These are phyloP conservation scores for Mola mola DNA, from an alignment of 2,113 vertebrate species.

Conservation along the genomic window DNA sequence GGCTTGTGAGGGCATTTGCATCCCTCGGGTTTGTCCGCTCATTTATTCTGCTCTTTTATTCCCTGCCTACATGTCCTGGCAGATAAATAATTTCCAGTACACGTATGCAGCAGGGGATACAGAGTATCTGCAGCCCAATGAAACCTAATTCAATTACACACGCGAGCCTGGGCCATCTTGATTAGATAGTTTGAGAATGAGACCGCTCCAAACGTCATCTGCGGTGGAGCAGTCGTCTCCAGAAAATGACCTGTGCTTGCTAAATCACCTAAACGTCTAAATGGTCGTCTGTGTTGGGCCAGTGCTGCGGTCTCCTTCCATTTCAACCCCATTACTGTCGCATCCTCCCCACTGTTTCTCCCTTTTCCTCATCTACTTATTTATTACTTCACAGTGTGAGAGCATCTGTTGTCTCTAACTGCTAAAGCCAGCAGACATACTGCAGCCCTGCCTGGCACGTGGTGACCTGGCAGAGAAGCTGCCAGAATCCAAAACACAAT, in stretches of 20 bases:
- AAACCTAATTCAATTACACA: not conserved
- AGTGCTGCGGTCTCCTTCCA: not conserved
- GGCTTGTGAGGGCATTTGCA: no score
- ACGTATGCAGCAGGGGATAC: no score
- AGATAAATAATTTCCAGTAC: no score
- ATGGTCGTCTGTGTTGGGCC: not conserved
- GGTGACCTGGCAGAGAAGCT: constrained; percentile 8
- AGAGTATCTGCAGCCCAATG: no score
- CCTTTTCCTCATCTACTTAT: not conserved
- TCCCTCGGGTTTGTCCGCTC: no score
- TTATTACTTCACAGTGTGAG: constrained; percentile 13
- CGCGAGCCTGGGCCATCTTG: not conserved
- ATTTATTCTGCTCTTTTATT: no score
- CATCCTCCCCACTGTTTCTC: not conserved
- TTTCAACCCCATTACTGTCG: not conserved
- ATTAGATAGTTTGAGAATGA: constrained; percentile 1
- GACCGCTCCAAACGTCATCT: not conserved
- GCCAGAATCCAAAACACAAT: no score
- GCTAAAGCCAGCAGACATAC: constrained; percentile 32
- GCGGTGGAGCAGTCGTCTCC: not conserved
- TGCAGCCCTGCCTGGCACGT: constrained; percentile 23
- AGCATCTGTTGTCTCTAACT: constrained; percentile 31
- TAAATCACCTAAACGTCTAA: constrained; percentile 7
- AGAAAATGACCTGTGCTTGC: not conserved
- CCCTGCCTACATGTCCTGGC: no score